These are phyloP conservation scores for Atherix ibis DNA, from an alignment of 2,888 invertebrate species.

Conservation along the genomic window DNA sequence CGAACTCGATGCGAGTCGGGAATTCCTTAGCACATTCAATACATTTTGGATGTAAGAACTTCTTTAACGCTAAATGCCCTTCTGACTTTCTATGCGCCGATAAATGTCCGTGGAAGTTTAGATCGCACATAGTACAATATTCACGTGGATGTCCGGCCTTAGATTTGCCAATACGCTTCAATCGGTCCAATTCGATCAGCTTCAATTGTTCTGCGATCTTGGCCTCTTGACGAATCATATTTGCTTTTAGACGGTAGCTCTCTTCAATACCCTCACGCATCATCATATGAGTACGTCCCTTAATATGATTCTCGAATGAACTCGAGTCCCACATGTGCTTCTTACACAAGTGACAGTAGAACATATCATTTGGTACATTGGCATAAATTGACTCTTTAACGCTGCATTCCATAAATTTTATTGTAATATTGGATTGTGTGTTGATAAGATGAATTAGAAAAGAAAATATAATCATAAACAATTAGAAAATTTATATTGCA, in stretches of 20 bases:
- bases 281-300: constrained; percentile 38
- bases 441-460: too few relatives aligned
- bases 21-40: constrained; percentile 67
- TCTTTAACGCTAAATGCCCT: constrained; percentile 46
- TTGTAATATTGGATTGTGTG: too few relatives aligned
- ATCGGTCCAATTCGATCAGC: constrained; percentile 45
- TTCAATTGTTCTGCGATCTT: constrained; percentile 56
- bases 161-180: constrained; percentile 59
- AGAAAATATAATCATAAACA: too few relatives aligned
- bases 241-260: constrained; percentile 31
- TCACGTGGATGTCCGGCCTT: constrained; percentile 46
- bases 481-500: constrained; percentile 10
- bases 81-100: constrained; percentile 32
- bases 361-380: constrained; percentile 34
- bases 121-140: constrained; percentile 79
- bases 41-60: constrained; percentile 68
- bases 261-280: constrained; percentile 34
- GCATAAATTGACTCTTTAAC: constrained; percentile 31
- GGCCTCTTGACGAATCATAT: constrained; percentile 59
- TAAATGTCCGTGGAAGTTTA: constrained; percentile 65
- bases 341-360: constrained; percentile 74
- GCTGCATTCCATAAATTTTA: too few relatives aligned
- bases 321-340: constrained; percentile 66
- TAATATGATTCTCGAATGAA: constrained; percentile 63
- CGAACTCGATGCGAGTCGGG: constrained; percentile 70